Evolutionary conservation across 2,113 vertebrate species (phyloP).

Genomic region (Pelodiscus sinensis): DNA sequence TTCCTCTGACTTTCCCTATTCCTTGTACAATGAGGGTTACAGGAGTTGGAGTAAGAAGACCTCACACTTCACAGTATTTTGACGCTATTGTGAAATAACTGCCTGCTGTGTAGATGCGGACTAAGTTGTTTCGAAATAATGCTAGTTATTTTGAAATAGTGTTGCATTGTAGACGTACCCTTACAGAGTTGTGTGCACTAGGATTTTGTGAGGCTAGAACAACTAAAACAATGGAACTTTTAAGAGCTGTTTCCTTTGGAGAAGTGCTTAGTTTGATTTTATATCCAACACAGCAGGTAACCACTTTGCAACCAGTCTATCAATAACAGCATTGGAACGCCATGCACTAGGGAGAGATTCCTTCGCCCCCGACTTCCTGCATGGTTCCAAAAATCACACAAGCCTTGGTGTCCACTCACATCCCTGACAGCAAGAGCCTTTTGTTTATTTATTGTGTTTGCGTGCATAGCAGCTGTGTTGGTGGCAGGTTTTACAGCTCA

Average conservation of each 20-base stretch:
- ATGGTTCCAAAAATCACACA: slow-evolving; percentile 72
- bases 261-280: neutral
- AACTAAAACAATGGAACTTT: slow-evolving; percentile 42
- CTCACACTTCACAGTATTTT: too few species aligned
- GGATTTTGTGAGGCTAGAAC: slow-evolving; percentile 20
- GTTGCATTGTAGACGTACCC: too few species aligned
- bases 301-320: slow-evolving; percentile 59
- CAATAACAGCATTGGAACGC: neutral
- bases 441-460: slow-evolving; percentile 74
- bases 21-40: too few species aligned
- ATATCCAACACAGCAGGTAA: slow-evolving; percentile 66
- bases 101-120: too few species aligned
- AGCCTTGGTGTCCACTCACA: neutral
- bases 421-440: slow-evolving; percentile 26
- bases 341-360: neutral
- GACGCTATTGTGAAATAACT: too few species aligned
- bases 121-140: too few species aligned
- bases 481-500: slow-evolving; percentile 28
- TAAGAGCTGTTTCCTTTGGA: slow-evolving; percentile 69
- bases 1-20: too few species aligned
- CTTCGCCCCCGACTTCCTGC: slow-evolving; percentile 43
- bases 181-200: neutral
- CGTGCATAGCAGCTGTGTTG: slow-evolving; percentile 61
- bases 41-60: too few species aligned
- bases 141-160: too few species aligned